Base-by-base conservation (phyloP, 2,888 invertebrate species). In the Lithophane ornitopus region DNA sequence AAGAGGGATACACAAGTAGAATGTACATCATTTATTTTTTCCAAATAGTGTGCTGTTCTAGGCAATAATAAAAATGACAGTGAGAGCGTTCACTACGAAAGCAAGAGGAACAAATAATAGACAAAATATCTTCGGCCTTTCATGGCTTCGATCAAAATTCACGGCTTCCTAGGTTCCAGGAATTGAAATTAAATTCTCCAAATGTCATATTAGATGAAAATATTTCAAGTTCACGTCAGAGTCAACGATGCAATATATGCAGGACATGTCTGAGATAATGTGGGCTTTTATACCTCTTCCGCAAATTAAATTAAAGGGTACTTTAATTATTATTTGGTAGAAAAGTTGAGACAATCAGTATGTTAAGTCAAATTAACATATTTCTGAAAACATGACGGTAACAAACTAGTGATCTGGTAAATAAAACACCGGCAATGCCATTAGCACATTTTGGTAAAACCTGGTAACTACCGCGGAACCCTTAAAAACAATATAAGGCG, bases 161-260 rank as follows among this genome's bases (percentile, higher is more conserved):
- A 26, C 9, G 26, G 8, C 19, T 22, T 22, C 9, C 22, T 19
- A 41, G 12, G 39, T 58, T 69, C 49, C 39, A 70, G n/a, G 12
- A 69, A 58, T 7, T 58, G 11, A 44, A 74, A 72, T 34, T 28
- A 46, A 52, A 75, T 75, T 75, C 56, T 72, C 44, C 56, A n/a
- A 26, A 14, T 56, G 26, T 14, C 54, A 4, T 4, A n/a, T 0
- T 54, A 54, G 12, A n/a, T 54, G 3, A 54, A 54, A 11, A n/a
- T 54, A 54, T n/a, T 54, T 54, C 22, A n/a, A n/a, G 4, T n/a
- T 11, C 3, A 44, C 19, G 16, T 11, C 19, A 26, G 9, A 16
- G 16, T 16, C 12, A 44, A 12, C 12, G 26, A 12, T 65, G 44
- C 26, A 44, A 65, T 19, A 26, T 26, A 44, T 46, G 12, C 19